phyloP scores from a whole-genome alignment of 1,140 invertebrate species.

The Drosophila lini region DNA sequence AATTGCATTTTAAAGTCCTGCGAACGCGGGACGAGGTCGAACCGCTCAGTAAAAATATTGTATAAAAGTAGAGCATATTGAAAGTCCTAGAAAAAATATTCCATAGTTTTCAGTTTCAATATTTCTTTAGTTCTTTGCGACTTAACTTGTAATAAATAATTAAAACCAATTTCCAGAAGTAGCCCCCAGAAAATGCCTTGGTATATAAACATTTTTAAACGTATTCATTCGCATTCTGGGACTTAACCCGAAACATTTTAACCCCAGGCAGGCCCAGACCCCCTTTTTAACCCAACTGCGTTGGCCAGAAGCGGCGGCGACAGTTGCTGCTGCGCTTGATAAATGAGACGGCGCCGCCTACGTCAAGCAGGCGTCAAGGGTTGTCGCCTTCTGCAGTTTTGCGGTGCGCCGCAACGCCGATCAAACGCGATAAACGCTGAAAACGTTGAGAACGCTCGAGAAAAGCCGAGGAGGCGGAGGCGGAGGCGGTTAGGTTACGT shows the following conservation, averaged over 20 bases:
- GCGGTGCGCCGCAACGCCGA: conserved; percentile 75
- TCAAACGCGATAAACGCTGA: conserved; percentile 77
- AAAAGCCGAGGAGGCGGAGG: neutral
- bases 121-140: too few relatives aligned
- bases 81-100: neutral
- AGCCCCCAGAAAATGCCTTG: too few relatives aligned
- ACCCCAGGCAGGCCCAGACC: conserved; percentile 4
- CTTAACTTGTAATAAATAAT: neutral
- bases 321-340: conserved; percentile 61
- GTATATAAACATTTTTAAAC: neutral
- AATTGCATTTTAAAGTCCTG: conserved; percentile 61
- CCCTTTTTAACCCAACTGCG: conserved; percentile 2
- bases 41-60: neutral
- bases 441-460: conserved; percentile 16
- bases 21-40: conserved; percentile 7
- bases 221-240: neutral
- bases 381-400: conserved; percentile 62
- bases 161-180: neutral
- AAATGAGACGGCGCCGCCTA: conserved; percentile 78
- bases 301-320: conserved; percentile 23
- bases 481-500: conserved; percentile 42
- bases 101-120: neutral
- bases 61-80: neutral
- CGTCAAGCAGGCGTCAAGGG: conserved; percentile 65
- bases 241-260: conserved; percentile 19